Evolutionary conservation across 2,888 invertebrate species (phyloP), one percentile per base, ranked within the genome.

Genomic region (Noctua fimbriata): DNA sequence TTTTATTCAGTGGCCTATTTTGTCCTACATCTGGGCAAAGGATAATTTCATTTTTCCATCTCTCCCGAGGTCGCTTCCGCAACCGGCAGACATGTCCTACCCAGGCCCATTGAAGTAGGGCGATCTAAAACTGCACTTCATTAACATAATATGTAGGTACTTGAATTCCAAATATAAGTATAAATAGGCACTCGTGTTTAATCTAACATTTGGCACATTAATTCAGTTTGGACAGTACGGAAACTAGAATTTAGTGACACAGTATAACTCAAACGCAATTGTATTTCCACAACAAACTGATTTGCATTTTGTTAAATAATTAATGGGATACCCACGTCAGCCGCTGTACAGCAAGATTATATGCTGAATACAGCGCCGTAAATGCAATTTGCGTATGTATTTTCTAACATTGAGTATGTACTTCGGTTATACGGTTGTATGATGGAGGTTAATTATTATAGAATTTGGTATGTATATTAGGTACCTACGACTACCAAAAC

Each of bases 271-370:
- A 66, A 69, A 67, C 66, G 67, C 81, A 73, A 65, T 70, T 65
- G 76, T 76, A 49, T 77, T 82, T 72, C 69, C 55, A 66, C 66
- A 80, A 79, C 74, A 80, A 77, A 79, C 88, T 77, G 80, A 88
- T 85, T 89, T 87, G 85, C 88, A 88, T 84, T 80, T 82, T 78
- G 80, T 73, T 83, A 71, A 87, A 87, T 86, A 88, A 89, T 88
- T 87, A 81, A 89, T 89, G 83, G 52, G 63, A 60, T n/a, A 80
- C 69, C 73, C 32, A 73, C 67, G 78, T 73, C 79, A 78, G 69
- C 47, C 76, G 49, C 67, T 71, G 75, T 79, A 72, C 55, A 69
- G 3, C 18, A 67, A 73, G 75, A 80, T 83, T 80, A 79, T 66
- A 77, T 49, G 65, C 55, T 69, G 67, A 71, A 76, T 80, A 80